Conservation (phyloP, 2,113 vertebrate genomes). For the Craseonycteris thonglongyai region DNA sequence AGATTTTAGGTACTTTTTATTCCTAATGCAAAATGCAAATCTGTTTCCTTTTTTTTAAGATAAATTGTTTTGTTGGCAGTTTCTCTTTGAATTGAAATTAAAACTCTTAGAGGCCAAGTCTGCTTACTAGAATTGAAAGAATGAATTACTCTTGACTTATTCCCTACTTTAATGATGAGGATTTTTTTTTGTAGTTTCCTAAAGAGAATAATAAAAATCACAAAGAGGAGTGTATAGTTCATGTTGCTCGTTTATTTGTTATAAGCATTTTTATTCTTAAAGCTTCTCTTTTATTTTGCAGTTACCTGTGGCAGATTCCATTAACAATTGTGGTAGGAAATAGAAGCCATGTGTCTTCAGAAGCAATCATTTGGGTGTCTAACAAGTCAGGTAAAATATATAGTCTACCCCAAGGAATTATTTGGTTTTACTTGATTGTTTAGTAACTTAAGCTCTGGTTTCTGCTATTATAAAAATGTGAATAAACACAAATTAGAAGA, state of each 20-base stretch:
- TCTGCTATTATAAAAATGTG: slow-evolving; percentile 63
- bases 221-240: background rate
- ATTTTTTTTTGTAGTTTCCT: background rate
- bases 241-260: slow-evolving; percentile 10
- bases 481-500: slow-evolving; percentile 58
- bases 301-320: slow-evolving; percentile 96
- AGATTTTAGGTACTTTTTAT: slow-evolving; percentile 22
- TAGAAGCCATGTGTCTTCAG: slow-evolving; percentile 85
- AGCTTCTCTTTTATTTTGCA: slow-evolving; percentile 81
- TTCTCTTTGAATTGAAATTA: background rate
- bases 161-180: background rate
- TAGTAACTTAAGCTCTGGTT: slow-evolving; percentile 65
- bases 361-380: slow-evolving; percentile 96
- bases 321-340: slow-evolving; percentile 95
- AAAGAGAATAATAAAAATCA: background rate
- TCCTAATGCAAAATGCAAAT: slow-evolving; percentile 15
- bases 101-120: background rate
- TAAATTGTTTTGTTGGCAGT: background rate
- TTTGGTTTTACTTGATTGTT: slow-evolving; percentile 74
- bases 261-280: slow-evolving; percentile 72
- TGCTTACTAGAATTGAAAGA: background rate
- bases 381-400: slow-evolving; percentile 93
- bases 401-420: slow-evolving; percentile 73
- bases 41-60: background rate
- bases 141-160: background rate